phyloP scores from a whole-genome alignment of 2,888 invertebrate species.

The Cordilura impudica region DNA sequence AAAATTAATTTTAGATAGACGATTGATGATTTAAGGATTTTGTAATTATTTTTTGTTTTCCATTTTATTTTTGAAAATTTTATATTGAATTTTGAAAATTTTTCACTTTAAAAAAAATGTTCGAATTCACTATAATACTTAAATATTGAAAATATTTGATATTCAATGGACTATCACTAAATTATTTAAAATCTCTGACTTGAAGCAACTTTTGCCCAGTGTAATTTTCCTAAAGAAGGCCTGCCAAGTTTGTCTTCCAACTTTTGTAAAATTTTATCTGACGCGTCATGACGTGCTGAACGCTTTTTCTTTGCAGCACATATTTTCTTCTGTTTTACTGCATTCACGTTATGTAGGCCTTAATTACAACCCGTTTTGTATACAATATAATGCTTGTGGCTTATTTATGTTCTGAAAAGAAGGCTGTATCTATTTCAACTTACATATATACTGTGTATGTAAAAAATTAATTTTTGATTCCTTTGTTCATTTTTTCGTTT shows the following conservation, averaged over 20 bases:
- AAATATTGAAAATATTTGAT: too few relatives aligned
- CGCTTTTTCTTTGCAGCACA: background rate
- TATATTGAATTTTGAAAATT: too few relatives aligned
- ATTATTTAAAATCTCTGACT: background rate
- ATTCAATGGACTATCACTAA: too few relatives aligned
- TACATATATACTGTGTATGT: conserved; percentile 16
- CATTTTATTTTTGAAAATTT: too few relatives aligned
- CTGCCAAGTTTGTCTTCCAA: background rate
- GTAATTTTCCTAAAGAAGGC: background rate
- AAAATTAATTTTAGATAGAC: too few relatives aligned
- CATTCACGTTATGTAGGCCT: conserved; percentile 29
- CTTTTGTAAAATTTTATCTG: conserved; percentile 5
- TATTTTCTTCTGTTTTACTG: background rate
- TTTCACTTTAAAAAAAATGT: too few relatives aligned
- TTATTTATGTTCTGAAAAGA: conserved; percentile 38
- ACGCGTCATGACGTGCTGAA: background rate
- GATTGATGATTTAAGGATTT: too few relatives aligned
- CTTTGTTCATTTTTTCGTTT: background rate
- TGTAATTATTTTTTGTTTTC: too few relatives aligned
- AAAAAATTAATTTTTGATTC: background rate
- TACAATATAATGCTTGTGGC: conserved; percentile 28
- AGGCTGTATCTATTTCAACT: conserved; percentile 10
- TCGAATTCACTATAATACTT: too few relatives aligned
- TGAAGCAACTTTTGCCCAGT: conserved; percentile 4
- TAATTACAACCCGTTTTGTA: conserved; percentile 33